Base-by-base conservation (phyloP, 2,797 vertebrate species). In the Prunella strophiata region DNA sequence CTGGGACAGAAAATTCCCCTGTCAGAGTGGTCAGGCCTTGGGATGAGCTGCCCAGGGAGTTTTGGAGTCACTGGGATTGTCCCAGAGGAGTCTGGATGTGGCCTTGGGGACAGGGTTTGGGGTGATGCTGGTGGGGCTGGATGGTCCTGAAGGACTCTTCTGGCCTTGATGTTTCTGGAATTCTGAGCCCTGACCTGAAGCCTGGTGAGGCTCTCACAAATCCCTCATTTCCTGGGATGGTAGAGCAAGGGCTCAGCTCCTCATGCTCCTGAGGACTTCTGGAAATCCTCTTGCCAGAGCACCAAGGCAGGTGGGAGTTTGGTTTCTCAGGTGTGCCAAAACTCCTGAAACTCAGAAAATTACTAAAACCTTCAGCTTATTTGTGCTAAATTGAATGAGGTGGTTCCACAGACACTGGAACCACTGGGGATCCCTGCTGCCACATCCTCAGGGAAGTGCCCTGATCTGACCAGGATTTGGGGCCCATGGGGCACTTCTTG, bases 91-190 rank as follows among this genome's bases (percentile, higher is more conserved):
- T 11, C 58, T 52, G 74, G 36, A 13, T n/a, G 74, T 76, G 58
- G 47, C 48, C 30, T 18, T 51, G 73, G 58, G 73, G 73, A 62
- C 47, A 51, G 30, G 29, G 52, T 14, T 55, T 22, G 20, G 52
- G 32, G 54, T n/a, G 48, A 2, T 34, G 74, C 38, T 76, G 57
- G 19, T 30, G 61, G 38, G 6, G 2, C 61, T 54, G 75, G 50
- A 0, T 11, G 38, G 16, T 45, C 40, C 32, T 23, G 25, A 2
- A 8, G 32, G 40, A 0, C 13, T n/a, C 12, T 14, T 18, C 25
- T 1, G 1, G 18, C 43, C 5, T 4, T 10, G 36, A 5, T 48
- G 26, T 3, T 36, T 58, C 14, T 58, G 54, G 54, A 26, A 27
- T 67, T 80, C 54, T 58, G 30, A 42, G 3, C 14, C 21, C 38